Base-by-base conservation (phyloP, 2,797 vertebrate genomes). In the Hyperoplus lanceolatus region DNA sequence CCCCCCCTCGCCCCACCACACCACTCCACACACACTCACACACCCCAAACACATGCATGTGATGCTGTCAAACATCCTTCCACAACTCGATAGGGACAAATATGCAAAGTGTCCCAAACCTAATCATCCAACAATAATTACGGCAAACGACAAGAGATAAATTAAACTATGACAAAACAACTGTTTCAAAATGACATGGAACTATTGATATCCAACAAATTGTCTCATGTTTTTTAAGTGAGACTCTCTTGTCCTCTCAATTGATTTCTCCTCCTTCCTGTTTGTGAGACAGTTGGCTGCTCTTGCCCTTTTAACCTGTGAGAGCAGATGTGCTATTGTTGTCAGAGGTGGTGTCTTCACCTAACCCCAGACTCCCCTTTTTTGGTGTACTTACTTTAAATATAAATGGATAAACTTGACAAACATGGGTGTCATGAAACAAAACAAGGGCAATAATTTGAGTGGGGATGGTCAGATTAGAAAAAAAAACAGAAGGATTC, bases 301-400 rank as follows among this genome's bases (percentile, higher is more conserved):
- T 69, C 83, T 69, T 81, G 82, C 74, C 77, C 84, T 88, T 83
- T 87, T 55, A 82, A 62, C 73, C 71, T 53, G 49, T 66, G 77
- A 73, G 58, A 87, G 70, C 87, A 91, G 88, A 92, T 91, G 90
- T 86, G 86, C 82, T 78, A 55, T 88, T 90, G 82, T 90, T 78
- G 29, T 85, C 70, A 81, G 75, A 81, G 55, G 72, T 86, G 81
- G 48, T 73, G 74, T 80, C 51, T 75, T 86, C 80, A 51, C 71
- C 46, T 80, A 58, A 68, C 38, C 29, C 46, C 39, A 29, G 36
- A 10, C 41, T 62, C 39, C 45, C 38, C 41, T 77, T 83, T 80
- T 80, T 70, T 65, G 49, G 50, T 50, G n/a, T 45, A 55, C 57
- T 36, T 72, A 63, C 9, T 77, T 43, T 71, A 18, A 39, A 73